Base-by-base conservation (phyloP, 2,888 invertebrate genomes). In the Aphodius sticticus region DNA sequence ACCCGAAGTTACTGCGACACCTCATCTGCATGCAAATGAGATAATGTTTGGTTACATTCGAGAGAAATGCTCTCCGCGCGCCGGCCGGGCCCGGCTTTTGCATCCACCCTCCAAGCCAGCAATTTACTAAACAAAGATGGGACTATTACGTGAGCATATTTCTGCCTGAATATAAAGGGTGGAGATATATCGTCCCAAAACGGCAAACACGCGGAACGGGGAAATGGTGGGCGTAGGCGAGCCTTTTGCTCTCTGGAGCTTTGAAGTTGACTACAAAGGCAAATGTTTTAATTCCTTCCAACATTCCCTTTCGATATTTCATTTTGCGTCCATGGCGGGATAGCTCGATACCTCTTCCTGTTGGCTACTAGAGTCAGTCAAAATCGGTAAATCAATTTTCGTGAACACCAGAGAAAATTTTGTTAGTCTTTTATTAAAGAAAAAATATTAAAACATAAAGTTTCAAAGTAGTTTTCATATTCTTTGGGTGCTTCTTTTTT, bases 1-100 rank as follows among this genome's bases (percentile, higher is more conserved):
- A 86, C 86, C 85, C 80, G 80, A 81, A 86, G 84, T 85, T 85
- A 85, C 83, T 83, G 84, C 87, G 87, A 86, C 87, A 86, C 86
- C 87, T 87, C 87, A 88, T 88, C 87, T 88, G 86, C 88, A 88
- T 88, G 87, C 86, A 88, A 87, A 88, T 88, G 87, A 87, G 87
- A 87, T 87, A 86, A 86, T 86, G 87, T 86, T 86, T 86, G 86
- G 86, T 86, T 85, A 85, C 84, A 84, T 80, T 78, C 53, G 53
- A 53, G 53, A 53, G 53, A 53, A 53, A 53, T 5, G 79, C 79
- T 82, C 78, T 78, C 79, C 80, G 76, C 77, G 69, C 69, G 71
- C 14, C 12, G 35, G 15, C 38, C 36, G 74, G n/a, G 53, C 75
- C 38, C 26, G 69, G 70, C 74, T 37, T 9, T n/a, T 69, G 37